phyloP scores from a whole-genome alignment of 2,113 vertebrate genomes.

The Ctenodactylus gundi region DNA sequence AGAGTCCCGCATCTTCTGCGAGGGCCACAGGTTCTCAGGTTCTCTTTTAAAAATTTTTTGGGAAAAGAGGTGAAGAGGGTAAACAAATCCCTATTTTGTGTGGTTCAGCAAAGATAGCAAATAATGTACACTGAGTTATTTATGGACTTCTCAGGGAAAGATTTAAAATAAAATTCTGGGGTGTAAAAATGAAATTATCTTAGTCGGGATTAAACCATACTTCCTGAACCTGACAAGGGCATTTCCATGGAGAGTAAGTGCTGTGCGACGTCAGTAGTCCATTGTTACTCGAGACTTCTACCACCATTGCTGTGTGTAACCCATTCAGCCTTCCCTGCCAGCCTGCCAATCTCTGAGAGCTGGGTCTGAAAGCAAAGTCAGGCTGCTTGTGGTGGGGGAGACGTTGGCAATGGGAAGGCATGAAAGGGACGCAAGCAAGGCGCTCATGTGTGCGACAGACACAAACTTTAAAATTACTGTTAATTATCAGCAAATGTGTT shows the following conservation, averaged over 20 bases:
- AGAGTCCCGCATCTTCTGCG: not conserved
- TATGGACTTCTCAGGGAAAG: constrained; percentile 30
- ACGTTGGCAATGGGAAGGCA: not conserved
- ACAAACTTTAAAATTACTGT: not conserved
- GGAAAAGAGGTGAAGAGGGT: not conserved
- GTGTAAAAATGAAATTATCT: constrained; percentile 28
- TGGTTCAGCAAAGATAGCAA: not conserved
- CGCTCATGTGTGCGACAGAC: not conserved
- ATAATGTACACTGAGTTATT: not conserved
- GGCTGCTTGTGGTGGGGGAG: not conserved
- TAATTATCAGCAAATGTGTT: not conserved
- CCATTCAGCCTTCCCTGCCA: not conserved
- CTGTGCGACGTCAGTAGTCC: not conserved
- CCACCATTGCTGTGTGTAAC: not conserved
- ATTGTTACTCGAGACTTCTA: not conserved
- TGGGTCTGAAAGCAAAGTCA: not conserved
- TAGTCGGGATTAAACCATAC: constrained; percentile 33
- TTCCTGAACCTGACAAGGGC: constrained; percentile 45
- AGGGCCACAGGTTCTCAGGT: not conserved
- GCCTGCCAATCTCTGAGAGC: not conserved
- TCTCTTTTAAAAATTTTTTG: constrained; percentile 1
- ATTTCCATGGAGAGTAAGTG: constrained; percentile 48
- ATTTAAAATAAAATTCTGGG: constrained; percentile 43
- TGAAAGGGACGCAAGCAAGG: not conserved
- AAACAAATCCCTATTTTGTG: not conserved